Evolutionary conservation across 2,113 vertebrate species (phyloP).

Genomic region (Cacatua alba): DNA sequence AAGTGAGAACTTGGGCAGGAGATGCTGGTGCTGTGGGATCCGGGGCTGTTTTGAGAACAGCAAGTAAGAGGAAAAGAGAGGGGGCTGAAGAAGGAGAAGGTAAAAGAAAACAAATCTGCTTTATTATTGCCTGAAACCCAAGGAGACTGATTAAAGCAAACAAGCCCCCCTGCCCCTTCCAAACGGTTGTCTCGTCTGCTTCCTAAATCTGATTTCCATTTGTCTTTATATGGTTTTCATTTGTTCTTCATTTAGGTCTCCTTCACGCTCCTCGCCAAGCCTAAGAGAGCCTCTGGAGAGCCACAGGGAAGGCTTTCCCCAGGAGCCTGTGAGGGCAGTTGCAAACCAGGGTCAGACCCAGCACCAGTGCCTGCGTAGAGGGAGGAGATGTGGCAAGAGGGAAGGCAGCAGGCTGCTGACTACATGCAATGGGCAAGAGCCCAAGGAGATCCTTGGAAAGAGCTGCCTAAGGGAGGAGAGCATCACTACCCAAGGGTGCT

Average conservation of each 20-base stretch:
- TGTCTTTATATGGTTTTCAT: conserved; percentile 44
- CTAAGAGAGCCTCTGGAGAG: background rate
- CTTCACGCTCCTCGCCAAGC: background rate
- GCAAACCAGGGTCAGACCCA: background rate
- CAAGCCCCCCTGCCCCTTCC: background rate
- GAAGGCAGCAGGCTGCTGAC: background rate
- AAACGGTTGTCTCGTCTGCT: conserved; percentile 9
- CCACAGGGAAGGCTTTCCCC: background rate
- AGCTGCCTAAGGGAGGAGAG: accelerated
- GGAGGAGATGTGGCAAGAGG: background rate
- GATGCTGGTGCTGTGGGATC: background rate
- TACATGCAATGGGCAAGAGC: background rate
- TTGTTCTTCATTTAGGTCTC: background rate
- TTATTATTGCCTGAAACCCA: conserved; percentile 18
- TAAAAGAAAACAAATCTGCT: background rate
- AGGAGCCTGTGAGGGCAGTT: accelerated
- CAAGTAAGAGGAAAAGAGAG: background rate
- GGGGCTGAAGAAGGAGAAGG: background rate
- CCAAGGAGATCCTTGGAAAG: background rate
- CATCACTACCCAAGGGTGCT: background rate
- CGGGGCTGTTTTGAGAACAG: background rate
- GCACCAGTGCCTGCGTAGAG: accelerated
- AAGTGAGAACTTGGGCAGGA: background rate
- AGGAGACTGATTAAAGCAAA: conserved; percentile 4
- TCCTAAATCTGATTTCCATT: conserved; percentile 58